phyloP scores from a whole-genome alignment of 2,888 invertebrate species.

The Apoda limacodes region DNA sequence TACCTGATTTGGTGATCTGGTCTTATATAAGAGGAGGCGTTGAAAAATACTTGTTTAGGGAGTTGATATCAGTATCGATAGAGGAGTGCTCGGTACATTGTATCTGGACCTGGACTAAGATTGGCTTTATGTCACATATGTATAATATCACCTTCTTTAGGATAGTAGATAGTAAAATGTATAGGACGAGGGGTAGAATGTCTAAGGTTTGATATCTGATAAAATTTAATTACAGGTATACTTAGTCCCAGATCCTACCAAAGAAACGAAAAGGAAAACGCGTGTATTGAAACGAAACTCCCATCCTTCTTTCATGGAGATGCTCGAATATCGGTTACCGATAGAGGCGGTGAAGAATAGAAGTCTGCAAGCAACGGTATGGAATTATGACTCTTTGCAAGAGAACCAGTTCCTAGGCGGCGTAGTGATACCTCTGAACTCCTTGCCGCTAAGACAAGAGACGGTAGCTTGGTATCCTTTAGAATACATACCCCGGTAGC shows the following conservation, averaged over 20 bases:
- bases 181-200: not conserved
- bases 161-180: too few relatives aligned
- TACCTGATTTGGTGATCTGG: too few relatives aligned
- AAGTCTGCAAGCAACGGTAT: slow-evolving; percentile 91
- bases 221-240: slow-evolving; percentile 69
- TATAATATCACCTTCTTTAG: not conserved
- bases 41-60: too few relatives aligned
- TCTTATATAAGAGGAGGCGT: too few relatives aligned
- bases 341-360: slow-evolving; percentile 81
- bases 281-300: slow-evolving; percentile 92
- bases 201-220: not conserved
- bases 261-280: slow-evolving; percentile 96
- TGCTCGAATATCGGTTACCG: slow-evolving; percentile 91
- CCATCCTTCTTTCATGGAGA: slow-evolving; percentile 98
- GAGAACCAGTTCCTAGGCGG: slow-evolving; percentile 96
- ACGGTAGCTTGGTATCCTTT: slow-evolving; percentile 90
- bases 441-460: slow-evolving; percentile 81
- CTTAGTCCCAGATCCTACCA: slow-evolving; percentile 90
- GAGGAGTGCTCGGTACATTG: too few relatives aligned
- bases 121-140: too few relatives aligned
- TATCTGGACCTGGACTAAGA: too few relatives aligned
- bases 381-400: slow-evolving; percentile 94
- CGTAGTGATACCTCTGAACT: slow-evolving; percentile 81
- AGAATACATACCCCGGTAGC: slow-evolving; percentile 63
- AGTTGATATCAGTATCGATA: too few relatives aligned